Conservation (phyloP, 35 echinoderm and acorn worm genomes). For the Nesometra sesokonis region DNA sequence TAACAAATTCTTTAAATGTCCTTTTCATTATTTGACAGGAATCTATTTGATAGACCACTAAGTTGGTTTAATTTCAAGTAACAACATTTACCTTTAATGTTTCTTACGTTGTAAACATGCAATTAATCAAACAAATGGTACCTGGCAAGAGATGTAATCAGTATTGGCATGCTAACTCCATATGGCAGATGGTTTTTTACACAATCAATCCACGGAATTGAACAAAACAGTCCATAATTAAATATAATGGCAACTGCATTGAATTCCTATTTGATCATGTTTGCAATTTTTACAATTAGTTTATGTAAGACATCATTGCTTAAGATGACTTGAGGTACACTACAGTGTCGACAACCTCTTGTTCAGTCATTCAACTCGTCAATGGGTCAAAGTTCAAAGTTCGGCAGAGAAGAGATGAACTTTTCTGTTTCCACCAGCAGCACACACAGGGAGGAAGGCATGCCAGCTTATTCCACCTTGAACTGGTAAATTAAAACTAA, state of each 20-base stretch:
- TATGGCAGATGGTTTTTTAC: neutral
- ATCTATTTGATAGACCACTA: no score
- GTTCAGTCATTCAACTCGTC: neutral
- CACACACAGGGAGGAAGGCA: conserved; percentile 79
- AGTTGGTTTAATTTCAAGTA: neutral
- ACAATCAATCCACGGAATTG: neutral
- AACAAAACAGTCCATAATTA: neutral
- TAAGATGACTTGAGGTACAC: neutral
- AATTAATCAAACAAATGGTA: neutral
- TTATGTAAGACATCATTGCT: neutral
- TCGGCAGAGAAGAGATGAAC: conserved; percentile 66
- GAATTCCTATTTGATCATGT: neutral
- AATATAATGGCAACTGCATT: neutral
- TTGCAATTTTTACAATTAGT: neutral
- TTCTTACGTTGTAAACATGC: neutral
- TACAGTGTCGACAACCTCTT: neutral
- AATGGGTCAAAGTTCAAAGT: conserved; percentile 20
- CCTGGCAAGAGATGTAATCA: neutral
- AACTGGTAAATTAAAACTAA: conserved; percentile 51
- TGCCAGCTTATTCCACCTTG: conserved; percentile 76
- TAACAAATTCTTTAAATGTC: no score
- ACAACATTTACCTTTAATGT: neutral
- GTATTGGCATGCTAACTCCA: neutral
- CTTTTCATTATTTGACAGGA: no score
- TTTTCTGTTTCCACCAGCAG: conserved; percentile 62